Evolutionary conservation across 2,797 vertebrate genomes (phyloP).

Genomic region (Crenuchus spilurus): DNA sequence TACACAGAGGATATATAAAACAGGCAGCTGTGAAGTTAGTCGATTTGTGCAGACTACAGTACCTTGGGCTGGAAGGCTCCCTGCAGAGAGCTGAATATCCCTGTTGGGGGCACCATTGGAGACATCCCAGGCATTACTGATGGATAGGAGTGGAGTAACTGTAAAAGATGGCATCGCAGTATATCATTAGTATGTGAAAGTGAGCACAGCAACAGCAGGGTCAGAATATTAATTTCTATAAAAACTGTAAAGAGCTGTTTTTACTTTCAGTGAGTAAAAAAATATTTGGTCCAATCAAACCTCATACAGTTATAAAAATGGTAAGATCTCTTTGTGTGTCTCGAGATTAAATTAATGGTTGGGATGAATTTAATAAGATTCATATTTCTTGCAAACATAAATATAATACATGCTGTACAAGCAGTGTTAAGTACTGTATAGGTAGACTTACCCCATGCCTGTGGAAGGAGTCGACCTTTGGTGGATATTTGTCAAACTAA

Average conservation of each 20-base stretch:
- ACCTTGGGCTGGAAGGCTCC: slow-evolving; percentile 99
- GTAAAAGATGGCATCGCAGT: slow-evolving; percentile 48
- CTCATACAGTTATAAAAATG: not conserved
- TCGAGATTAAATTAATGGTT: not conserved
- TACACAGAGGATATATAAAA: slow-evolving; percentile 3
- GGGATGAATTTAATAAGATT: not conserved
- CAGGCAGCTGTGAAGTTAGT: slow-evolving; percentile 6
- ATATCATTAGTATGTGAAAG: slow-evolving; percentile 33
- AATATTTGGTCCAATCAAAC: not conserved
- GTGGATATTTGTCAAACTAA: slow-evolving; percentile 99
- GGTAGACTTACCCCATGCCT: slow-evolving; percentile 99
- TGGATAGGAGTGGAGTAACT: slow-evolving; percentile 98
- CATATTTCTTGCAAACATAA: not conserved
- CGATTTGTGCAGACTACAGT: slow-evolving; percentile 12
- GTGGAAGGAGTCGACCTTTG: slow-evolving; percentile 99
- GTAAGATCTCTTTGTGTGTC: not conserved
- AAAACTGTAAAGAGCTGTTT: slow-evolving; percentile 4
- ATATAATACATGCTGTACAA: not conserved
- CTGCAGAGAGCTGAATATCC: slow-evolving; percentile 96
- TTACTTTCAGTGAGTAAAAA: not conserved
- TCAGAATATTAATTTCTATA: not conserved
- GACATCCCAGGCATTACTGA: slow-evolving; percentile 95
- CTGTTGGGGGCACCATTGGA: slow-evolving; percentile 95
- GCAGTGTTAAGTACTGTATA: too few relatives aligned
- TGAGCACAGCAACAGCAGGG: slow-evolving; percentile 2